Conservation (phyloP, 1,140 invertebrate species). For the Galleria mellonella region DNA sequence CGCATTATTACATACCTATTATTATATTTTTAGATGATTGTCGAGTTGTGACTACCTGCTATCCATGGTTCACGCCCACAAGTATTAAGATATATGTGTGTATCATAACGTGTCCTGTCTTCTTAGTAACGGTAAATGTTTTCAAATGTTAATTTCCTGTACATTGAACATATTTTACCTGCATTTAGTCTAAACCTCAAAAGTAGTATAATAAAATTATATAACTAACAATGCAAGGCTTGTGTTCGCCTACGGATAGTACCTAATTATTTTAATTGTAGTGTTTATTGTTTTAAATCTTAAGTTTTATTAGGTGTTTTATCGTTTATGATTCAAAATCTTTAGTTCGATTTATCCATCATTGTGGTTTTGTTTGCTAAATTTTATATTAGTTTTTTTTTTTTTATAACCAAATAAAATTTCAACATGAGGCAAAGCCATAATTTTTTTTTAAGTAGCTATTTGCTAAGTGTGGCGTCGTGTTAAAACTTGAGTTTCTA, state of each 20-base stretch:
- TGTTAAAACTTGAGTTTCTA: no score
- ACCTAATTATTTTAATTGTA: slow-evolving; percentile 8
- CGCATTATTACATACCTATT: no score
- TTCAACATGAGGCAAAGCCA: slow-evolving; percentile 6
- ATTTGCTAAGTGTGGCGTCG: no score
- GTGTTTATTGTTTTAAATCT: slow-evolving; percentile 5
- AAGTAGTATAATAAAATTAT: not conserved
- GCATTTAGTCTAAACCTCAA: slow-evolving; percentile 9
- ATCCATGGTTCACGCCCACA: no score
- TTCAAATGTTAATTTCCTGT: no score
- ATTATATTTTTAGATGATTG: no score
- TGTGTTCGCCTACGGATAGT: slow-evolving; percentile 10
- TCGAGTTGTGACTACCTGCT: no score
- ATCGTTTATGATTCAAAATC: slow-evolving; percentile 5
- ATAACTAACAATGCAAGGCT: slow-evolving; percentile 6
- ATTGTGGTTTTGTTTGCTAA: slow-evolving; percentile 29
- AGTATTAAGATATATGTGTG: no score
- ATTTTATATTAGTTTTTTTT: slow-evolving; percentile 35
- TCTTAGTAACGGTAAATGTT: no score
- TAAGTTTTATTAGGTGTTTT: slow-evolving; percentile 10
- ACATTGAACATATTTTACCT: not conserved
- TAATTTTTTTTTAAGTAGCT: no score
- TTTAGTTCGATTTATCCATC: slow-evolving; percentile 5
- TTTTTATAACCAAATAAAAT: not conserved
- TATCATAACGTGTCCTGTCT: no score